Evolutionary conservation across 2,113 vertebrate species (phyloP).

Genomic region (Pollimyrus isidori): DNA sequence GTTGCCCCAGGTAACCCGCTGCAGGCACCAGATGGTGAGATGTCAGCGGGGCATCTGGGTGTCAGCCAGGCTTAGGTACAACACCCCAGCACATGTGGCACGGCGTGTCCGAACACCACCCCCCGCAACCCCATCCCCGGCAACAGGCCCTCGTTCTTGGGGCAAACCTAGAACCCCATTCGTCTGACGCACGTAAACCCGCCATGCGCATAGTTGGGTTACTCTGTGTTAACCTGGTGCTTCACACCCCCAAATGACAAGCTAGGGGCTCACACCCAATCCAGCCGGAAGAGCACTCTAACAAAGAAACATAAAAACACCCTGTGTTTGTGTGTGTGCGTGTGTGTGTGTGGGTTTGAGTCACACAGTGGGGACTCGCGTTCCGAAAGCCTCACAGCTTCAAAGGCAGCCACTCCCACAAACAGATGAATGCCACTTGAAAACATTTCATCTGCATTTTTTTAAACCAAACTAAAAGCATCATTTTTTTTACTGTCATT

Average conservation of each 20-base stretch:
- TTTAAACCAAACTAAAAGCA: not conserved
- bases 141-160: not conserved
- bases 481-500: not conserved
- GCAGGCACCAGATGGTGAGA: conserved; percentile 30
- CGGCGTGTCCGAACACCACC: conserved; percentile 33
- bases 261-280: not conserved
- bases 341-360: not conserved
- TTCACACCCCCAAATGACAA: not conserved
- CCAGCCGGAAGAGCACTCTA: not conserved
- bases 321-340: not conserved
- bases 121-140: not conserved
- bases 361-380: not conserved
- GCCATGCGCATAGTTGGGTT: not conserved
- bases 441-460: not conserved
- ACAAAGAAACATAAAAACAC: not conserved
- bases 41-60: not conserved
- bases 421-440: not conserved
- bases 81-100: conserved; percentile 31
- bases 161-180: not conserved
- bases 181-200: not conserved
- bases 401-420: not conserved
- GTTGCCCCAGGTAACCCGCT: conserved; percentile 19
- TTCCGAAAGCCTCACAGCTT: not conserved
- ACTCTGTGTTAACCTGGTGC: not conserved
- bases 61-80: conserved; percentile 29